Base-by-base conservation (phyloP, 2,113 vertebrate species). In the Daboia siamensis region DNA sequence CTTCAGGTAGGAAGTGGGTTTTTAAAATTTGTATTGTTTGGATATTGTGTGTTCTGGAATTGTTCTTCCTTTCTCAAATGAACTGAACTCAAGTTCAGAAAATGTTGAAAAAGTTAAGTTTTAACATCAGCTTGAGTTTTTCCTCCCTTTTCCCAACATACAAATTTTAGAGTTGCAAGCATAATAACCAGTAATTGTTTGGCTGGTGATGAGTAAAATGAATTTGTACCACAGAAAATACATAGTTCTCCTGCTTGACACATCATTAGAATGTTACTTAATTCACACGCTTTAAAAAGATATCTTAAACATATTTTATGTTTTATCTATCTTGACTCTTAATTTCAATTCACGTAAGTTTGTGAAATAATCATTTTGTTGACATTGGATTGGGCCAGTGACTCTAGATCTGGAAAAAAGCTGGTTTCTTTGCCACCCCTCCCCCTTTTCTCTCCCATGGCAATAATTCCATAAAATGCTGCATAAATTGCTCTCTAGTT, bases 1-100 rank as follows among this genome's bases (percentile, higher is more conserved):
- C 94, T 99, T 98, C 95, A 99, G 98, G 99, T 99, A 96, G 97
- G 96, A 92, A 52, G 87, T 59, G 91, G 4, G 4, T 74, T 69
- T 29, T n/a, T 17, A 0, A 84, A 33, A 46, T 52, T 61, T 93
- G 17, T n/a, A 54, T 90, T 64, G 33, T 48, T 92, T 29, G 33
- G 51, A 89, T 48, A 48, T 33, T 89, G 69, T 20, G 5, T 24
- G 1, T 88, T 80, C 17, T 74, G 10, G 46, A 57, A 51, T 33
- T 17, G 6, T 44, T 85, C 1, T 7, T 48, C 52, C 1, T 13
- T 80, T 44, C 29, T 26, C 17, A 11, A 15, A 0, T n/a, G 59
- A 59, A 86, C 33, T 57, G 54, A 21, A 1, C 39, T 52, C 10
- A 39, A 11, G 21, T 2, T 51, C 54, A 15, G 33, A 52, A 64